These are phyloP conservation scores for Agriopis marginaria DNA, from an alignment of 2,888 invertebrate species.

Conservation along the genomic window DNA sequence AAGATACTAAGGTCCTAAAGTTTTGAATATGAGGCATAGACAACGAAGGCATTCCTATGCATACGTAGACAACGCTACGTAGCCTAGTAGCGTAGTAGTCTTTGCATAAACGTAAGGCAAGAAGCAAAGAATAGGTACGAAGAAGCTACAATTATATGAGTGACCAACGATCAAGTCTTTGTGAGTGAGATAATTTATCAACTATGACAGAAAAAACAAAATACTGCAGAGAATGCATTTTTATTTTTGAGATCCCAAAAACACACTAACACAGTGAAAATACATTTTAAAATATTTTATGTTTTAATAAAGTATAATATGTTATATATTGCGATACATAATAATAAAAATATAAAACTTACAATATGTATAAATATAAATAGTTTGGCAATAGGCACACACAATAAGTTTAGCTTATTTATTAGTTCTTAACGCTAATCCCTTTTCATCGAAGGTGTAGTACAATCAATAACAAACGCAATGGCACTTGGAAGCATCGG, in stretches of 20 bases:
- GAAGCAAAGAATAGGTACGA: too few relatives aligned
- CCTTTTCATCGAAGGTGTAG: constrained; percentile 47
- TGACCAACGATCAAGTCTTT: too few relatives aligned
- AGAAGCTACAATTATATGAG: too few relatives aligned
- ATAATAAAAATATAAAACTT: constrained; percentile 51
- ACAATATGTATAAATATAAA: constrained; percentile 43
- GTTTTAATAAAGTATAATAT: constrained; percentile 46
- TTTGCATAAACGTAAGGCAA: too few relatives aligned
- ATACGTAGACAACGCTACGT: too few relatives aligned
- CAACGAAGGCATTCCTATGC: too few relatives aligned
- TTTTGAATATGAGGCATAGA: too few relatives aligned
- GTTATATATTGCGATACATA: constrained; percentile 44
- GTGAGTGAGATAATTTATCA: too few relatives aligned
- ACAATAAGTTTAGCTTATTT: constrained; percentile 29
- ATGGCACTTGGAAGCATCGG: constrained; percentile 82
- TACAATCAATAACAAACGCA: constrained; percentile 55
- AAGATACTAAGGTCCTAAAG: too few relatives aligned
- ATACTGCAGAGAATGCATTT: constrained; percentile 72
- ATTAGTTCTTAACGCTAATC: constrained; percentile 55
- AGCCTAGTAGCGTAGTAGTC: too few relatives aligned
- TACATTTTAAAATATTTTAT: constrained; percentile 52
- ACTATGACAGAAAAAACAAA: constrained; percentile 35
- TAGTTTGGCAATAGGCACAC: constrained; percentile 48
- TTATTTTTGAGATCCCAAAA: constrained; percentile 87
- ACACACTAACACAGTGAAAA: constrained; percentile 82